Conservation (phyloP, 2,888 invertebrate genomes). For the Uloborus plumipes region DNA sequence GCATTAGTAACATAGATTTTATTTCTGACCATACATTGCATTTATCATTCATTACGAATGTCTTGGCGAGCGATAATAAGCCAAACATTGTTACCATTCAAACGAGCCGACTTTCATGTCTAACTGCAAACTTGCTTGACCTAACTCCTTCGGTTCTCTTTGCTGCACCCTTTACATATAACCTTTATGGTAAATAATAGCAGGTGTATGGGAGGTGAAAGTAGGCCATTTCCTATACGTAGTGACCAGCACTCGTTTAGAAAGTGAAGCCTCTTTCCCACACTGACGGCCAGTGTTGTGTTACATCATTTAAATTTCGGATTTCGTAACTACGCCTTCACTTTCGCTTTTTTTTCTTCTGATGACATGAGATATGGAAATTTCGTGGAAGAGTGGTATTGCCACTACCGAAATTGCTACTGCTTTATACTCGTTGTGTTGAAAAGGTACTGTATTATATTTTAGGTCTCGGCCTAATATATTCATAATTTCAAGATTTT, state of each 20-base stretch:
- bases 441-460: no score
- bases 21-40: no score
- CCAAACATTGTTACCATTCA: constrained; percentile 35
- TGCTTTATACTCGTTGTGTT: no score
- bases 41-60: no score
- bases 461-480: no score
- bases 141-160: constrained; percentile 36
- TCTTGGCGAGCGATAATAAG: constrained; percentile 24
- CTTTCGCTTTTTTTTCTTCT: not conserved
- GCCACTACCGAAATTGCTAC: no score
- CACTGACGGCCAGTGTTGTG: constrained; percentile 25
- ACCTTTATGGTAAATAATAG: constrained; percentile 44
- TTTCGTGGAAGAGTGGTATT: no score
- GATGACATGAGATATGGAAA: no score
- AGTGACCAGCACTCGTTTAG: not conserved
- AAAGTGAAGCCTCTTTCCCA: constrained; percentile 24
- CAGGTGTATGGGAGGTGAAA: constrained; percentile 49
- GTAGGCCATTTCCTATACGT: constrained; percentile 54
- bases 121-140: constrained; percentile 19
- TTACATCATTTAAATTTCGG: constrained; percentile 45
- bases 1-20: no score
- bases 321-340: constrained; percentile 24
- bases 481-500: no score
- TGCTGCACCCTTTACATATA: constrained; percentile 36
- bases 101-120: constrained; percentile 21